Conservation (phyloP, 2,113 vertebrate species). For the Prochilodus magdalenae region DNA sequence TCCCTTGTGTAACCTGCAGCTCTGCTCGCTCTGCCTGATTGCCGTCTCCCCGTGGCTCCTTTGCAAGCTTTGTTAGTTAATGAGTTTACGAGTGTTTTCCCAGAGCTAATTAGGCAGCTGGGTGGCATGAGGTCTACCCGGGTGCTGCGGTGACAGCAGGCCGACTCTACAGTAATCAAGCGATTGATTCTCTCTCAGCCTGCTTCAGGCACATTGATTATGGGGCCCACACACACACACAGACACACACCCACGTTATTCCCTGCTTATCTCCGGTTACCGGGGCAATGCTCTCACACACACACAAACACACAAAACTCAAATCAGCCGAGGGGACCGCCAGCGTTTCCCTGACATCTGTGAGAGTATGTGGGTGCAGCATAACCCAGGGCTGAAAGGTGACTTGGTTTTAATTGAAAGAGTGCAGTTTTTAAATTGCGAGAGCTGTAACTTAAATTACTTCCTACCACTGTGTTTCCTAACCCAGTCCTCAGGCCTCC, state of each 20-base stretch:
- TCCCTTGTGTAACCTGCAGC: neutral
- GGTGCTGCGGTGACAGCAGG: neutral
- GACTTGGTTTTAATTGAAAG: no score
- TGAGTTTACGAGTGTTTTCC: constrained; percentile 48
- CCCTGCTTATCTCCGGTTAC: constrained; percentile 11
- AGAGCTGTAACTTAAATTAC: no score
- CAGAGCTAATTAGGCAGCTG: constrained; percentile 46
- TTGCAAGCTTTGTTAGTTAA: constrained; percentile 32
- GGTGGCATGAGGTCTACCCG: constrained; percentile 1
- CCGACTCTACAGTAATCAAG: constrained; percentile 32
- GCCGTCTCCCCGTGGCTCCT: constrained; percentile 24
- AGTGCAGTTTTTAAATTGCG: no score
- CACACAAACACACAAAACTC: no score
- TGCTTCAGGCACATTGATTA: constrained; percentile 47
- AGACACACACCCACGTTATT: neutral
- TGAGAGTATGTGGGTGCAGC: no score
- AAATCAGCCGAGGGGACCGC: neutral
- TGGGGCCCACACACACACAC: no score
- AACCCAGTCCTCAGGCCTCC: no score
- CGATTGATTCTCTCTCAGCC: constrained; percentile 50
- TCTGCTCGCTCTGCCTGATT: neutral
- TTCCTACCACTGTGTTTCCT: no score
- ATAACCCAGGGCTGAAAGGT: no score
- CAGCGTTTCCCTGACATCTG: no score
- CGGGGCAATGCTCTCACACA: constrained; percentile 14